phyloP scores from a whole-genome alignment of 2,888 invertebrate species.

The Yponomeuta cagnagella region DNA sequence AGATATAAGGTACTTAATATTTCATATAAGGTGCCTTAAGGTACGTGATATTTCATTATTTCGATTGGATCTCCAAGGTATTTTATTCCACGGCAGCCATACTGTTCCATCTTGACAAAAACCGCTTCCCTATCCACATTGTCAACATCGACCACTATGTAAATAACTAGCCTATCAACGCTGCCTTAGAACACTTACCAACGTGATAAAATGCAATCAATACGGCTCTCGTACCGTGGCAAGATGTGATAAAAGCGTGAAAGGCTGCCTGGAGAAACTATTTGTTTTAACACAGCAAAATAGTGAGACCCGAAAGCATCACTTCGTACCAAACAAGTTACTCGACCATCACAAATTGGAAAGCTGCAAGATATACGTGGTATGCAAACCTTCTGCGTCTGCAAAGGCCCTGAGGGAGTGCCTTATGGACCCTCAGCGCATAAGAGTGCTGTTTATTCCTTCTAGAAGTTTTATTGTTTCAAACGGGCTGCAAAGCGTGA shows the following conservation, averaged over 20 bases:
- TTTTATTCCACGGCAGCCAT: not conserved
- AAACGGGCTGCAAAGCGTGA: too few species aligned
- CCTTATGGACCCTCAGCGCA: too few species aligned
- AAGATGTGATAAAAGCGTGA: constrained; percentile 64
- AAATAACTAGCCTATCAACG: not conserved
- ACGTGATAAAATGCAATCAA: constrained; percentile 57
- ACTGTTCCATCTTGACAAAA: not conserved
- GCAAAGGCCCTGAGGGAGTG: too few species aligned
- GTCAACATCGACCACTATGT: not conserved
- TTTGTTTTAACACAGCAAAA: constrained; percentile 33
- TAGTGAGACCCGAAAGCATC: not conserved
- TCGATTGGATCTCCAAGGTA: not conserved
- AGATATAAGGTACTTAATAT: too few species aligned
- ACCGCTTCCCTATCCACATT: not conserved
- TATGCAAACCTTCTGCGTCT: too few species aligned
- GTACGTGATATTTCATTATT: too few species aligned
- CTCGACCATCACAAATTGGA: too few species aligned
- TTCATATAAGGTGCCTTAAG: too few species aligned
- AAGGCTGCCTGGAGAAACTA: constrained; percentile 52
- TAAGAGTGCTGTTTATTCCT: too few species aligned
- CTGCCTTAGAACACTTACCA: constrained; percentile 33
- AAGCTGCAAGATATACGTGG: too few species aligned
- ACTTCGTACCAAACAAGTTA: not conserved
- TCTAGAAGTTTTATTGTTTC: too few species aligned
- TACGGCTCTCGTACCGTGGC: constrained; percentile 59